Evolutionary conservation across 2,797 vertebrate species (phyloP).

Genomic region (Thunnus albacares): DNA sequence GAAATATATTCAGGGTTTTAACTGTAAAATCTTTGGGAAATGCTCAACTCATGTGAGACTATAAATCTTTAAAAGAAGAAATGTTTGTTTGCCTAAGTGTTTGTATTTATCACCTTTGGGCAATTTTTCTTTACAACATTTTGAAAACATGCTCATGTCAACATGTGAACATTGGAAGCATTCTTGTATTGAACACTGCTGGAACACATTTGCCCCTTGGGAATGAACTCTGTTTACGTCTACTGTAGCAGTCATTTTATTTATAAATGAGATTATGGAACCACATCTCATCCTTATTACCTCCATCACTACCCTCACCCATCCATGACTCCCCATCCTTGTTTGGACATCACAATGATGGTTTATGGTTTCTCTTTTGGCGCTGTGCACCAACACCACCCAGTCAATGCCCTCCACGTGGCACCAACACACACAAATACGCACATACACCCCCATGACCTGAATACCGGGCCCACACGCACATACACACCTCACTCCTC

Average conservation of each 20-base stretch:
- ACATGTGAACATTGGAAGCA: constrained; percentile 5
- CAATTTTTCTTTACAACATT: not conserved
- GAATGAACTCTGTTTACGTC: constrained; percentile 19
- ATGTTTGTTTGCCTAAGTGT: not conserved
- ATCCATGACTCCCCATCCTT: constrained; percentile 60
- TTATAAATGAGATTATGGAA: constrained; percentile 69
- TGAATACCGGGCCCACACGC: constrained; percentile 50
- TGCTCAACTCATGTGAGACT: not conserved
- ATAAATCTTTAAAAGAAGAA: not conserved
- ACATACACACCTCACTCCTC: constrained; percentile 11
- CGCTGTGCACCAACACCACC: constrained; percentile 16
- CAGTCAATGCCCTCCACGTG: constrained; percentile 55
- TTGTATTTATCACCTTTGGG: not conserved
- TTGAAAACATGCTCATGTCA: constrained; percentile 18
- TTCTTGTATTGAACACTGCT: constrained; percentile 9
- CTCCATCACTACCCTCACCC: constrained; percentile 64
- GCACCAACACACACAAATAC: constrained; percentile 36
- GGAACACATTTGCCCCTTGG: constrained; percentile 21
- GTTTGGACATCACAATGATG: constrained; percentile 65
- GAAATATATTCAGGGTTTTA: constrained; percentile 1
- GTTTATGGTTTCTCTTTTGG: constrained; percentile 76
- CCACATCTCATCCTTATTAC: constrained; percentile 66
- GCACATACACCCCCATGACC: constrained; percentile 20
- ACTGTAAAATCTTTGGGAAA: not conserved
- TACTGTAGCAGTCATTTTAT: constrained; percentile 50